phyloP scores from a whole-genome alignment of 2,113 vertebrate species.

The Serilophus lunatus region DNA sequence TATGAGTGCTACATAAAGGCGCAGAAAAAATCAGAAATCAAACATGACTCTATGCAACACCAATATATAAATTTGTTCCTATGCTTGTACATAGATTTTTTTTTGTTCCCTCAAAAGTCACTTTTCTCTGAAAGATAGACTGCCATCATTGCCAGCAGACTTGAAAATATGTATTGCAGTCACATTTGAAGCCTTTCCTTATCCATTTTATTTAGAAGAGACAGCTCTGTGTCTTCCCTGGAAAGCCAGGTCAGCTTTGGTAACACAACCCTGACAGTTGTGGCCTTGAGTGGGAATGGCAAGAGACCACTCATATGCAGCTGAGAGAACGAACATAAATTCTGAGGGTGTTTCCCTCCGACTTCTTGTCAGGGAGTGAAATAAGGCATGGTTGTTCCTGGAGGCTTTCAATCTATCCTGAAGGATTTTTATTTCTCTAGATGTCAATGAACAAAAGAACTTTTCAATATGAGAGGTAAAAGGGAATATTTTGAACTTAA shows the following conservation, averaged over 20 bases:
- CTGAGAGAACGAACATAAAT: not conserved
- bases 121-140: not conserved
- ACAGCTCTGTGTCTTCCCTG: not conserved
- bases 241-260: not conserved
- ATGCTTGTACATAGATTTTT: not conserved
- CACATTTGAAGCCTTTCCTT: not conserved
- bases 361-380: not conserved
- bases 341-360: not conserved
- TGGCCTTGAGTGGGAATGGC: not conserved
- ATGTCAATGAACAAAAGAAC: not conserved
- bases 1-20: not conserved
- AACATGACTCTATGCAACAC: not conserved
- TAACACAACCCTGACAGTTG: not conserved
- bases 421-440: not conserved
- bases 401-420: not conserved
- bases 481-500: not conserved
- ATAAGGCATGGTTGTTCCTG: not conserved
- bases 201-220: not conserved
- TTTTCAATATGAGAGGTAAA: not conserved
- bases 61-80: not conserved
- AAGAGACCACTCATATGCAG: not conserved
- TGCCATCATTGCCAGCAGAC: not conserved
- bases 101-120: not conserved
- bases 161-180: too few species aligned
- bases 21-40: not conserved